phyloP scores from a whole-genome alignment of 2,888 invertebrate genomes.

The Empis livida region DNA sequence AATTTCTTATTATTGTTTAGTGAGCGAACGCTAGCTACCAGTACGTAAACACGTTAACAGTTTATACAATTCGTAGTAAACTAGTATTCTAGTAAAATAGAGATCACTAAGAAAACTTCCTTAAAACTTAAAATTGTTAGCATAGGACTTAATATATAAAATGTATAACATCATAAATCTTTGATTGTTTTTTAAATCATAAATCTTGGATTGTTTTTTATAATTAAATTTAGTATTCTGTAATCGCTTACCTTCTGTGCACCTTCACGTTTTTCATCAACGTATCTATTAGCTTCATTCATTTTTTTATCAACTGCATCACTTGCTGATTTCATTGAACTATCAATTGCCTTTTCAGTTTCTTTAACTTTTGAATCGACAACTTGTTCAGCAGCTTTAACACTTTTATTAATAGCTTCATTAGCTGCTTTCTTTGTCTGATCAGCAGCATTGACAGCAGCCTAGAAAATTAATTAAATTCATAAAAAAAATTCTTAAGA shows the following conservation, averaged over 20 bases:
- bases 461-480: slow-evolving; percentile 14
- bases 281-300: slow-evolving; percentile 47
- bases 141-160: too few species aligned
- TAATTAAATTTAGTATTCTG: too few species aligned
- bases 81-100: too few species aligned
- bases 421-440: slow-evolving; percentile 38
- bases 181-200: too few species aligned
- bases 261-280: slow-evolving; percentile 43
- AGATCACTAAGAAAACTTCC: too few species aligned
- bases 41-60: too few species aligned
- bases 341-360: slow-evolving; percentile 38
- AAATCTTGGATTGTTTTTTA: too few species aligned
- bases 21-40: too few species aligned
- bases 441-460: slow-evolving; percentile 29
- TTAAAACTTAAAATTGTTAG: too few species aligned
- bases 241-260: slow-evolving; percentile 24
- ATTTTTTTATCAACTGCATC: slow-evolving; percentile 47
- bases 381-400: slow-evolving; percentile 37
- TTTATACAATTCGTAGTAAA: too few species aligned
- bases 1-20: too few species aligned
- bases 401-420: slow-evolving; percentile 37
- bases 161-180: too few species aligned
- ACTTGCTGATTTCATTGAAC: slow-evolving; percentile 44
- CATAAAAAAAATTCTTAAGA: not conserved
- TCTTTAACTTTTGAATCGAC: slow-evolving; percentile 38